Evolutionary conservation across 2,797 vertebrate genomes (phyloP), one percentile per base, ranked within the genome.

Genomic region (Knipowitschia caucasica): DNA sequence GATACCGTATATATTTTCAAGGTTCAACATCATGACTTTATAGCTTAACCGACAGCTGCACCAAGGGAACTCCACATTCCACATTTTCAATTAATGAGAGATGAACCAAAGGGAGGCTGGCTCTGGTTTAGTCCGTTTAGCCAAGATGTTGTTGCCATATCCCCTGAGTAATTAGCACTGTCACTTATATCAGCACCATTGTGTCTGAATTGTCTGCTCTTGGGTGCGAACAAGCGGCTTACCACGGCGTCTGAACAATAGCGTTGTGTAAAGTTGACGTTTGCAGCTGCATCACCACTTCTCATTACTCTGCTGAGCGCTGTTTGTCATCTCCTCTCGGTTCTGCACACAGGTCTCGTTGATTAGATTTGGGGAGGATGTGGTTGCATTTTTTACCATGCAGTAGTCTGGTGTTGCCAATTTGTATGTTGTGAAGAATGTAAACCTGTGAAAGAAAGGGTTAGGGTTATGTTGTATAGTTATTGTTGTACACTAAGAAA

Each of bases 191-290:
- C n/a, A n/a, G n/a, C n/a, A n/a, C 7, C 34, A n/a, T 7, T 35
- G 3, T 10, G 5, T 75, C 20, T 7, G 33, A 58, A 62, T 60
- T 34, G 54, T 65, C 54, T 56, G 62, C 59, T 40, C 67, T 62
- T 58, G n/a, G 56, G 57, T 56, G 50, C 71, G 67, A 71, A 71
- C 69, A 68, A 64, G 70, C 44, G 9, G 49, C 66, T 75, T 17
- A 71, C 64, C n/a, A n/a, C n/a, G n/a, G n/a, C n/a, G n/a, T n/a
- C n/a, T 75, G 71, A 86, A 77, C 78, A 79, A 84, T 82, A 65
- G 57, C 62, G 57, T 57, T 64, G 70, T 67, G 64, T 63, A 50
- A 54, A 61, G 62, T 76, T 69, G 69, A 78, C 75, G 81, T 59
- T 84, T 74, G 71, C 78, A 67, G 73, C 69, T 66, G 67, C 65